These are phyloP conservation scores for Eupithecia subumbrata DNA, from an alignment of 2,888 invertebrate genomes.

Conservation along the genomic window DNA sequence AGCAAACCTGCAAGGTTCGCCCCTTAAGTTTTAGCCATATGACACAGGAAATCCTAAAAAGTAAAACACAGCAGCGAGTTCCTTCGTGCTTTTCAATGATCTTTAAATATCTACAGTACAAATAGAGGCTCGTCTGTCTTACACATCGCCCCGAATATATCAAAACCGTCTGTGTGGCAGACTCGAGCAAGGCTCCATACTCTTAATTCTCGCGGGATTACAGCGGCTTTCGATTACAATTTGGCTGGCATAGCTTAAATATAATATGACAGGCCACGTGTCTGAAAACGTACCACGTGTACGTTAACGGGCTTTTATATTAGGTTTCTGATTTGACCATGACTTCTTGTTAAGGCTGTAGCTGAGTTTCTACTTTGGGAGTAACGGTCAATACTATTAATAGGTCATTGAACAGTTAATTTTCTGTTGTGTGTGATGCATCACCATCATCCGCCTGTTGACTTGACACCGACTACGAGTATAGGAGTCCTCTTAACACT, in stretches of 20 bases:
- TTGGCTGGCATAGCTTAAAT: constrained; percentile 1
- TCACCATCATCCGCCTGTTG: too few relatives aligned
- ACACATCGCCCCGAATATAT: background rate
- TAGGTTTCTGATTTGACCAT: constrained; percentile 4
- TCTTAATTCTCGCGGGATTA: constrained; percentile 1
- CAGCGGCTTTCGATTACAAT: background rate
- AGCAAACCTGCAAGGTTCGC: too few relatives aligned
- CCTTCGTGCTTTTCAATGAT: background rate
- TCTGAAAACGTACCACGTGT: background rate
- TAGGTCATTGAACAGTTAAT: too few relatives aligned
- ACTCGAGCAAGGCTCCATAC: background rate
- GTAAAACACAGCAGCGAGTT: background rate
- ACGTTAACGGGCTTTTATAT: background rate
- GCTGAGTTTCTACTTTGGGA: background rate
- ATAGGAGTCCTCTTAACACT: too few relatives aligned
- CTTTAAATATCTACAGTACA: background rate
- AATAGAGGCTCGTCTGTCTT: background rate
- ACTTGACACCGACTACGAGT: too few relatives aligned
- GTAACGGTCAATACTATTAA: background rate
- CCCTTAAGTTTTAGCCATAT: background rate
- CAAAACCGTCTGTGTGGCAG: background rate
- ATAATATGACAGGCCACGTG: background rate
- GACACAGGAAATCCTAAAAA: background rate
- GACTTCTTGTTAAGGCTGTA: background rate
- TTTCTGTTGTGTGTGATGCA: too few relatives aligned